Base-by-base conservation (phyloP, 2,113 vertebrate genomes). In the Pangasianodon hypophthalmus region DNA sequence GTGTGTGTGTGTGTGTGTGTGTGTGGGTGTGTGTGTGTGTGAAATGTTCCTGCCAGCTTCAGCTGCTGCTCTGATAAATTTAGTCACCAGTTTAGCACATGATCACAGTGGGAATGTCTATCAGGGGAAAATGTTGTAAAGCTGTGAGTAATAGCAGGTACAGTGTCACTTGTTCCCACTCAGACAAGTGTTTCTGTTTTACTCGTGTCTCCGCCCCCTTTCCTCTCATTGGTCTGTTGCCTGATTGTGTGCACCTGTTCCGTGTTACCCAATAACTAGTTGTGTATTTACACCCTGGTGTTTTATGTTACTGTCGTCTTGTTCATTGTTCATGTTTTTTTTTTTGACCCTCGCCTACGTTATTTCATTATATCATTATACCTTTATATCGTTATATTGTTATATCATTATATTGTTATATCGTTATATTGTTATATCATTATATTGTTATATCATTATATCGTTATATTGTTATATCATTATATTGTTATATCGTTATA, bases 61-160 rank as follows among this genome's bases (percentile, higher is more conserved):
- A 91, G 89, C 88, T 92, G 91, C 60, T 48, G 89, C 93, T 91
- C 92, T 88, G 90, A 94, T 92, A 94, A 95, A 92, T 90, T 3
- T 91, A 95, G 92, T 54, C 90, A n/a, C 56, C 87, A 89, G 60
- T 71, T 91, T 69, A 81, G 93, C 92, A 86, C 46, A 85, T 92
- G 90, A 60, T 94, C 91, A 48, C 90, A 93, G 88, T 85, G 91
- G 89, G 90, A 93, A 94, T 90, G 89, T 92, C 88, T 80, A 90
- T 89, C 88, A 84, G 81, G 87, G 54, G 91, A 90, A 89, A 84
- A 69, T 90, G 90, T 90, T 71, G 90, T 89, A 93, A 94, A 95
- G 92, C 92, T 91, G 81, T 24, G 60, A 18, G 86, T 91, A 90
- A 90, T 90, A 87, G 91, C 37, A 56, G 5, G 67, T 19, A 75